Evolutionary conservation across 1,140 invertebrate species (phyloP), one percentile per base, ranked within the genome.

Genomic region (Gryon sp.): DNA sequence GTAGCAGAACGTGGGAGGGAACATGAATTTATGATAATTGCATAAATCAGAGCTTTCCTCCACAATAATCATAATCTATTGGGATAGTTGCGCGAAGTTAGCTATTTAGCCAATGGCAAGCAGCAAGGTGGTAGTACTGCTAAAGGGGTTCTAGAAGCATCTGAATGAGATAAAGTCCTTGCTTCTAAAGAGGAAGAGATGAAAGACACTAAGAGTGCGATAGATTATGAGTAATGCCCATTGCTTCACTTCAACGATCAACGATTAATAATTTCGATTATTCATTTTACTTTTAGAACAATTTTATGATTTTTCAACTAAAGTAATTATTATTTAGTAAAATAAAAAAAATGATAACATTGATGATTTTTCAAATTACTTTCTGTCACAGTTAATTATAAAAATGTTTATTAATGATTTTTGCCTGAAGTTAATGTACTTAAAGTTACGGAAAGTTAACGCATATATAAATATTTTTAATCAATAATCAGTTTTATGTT

Each of bases 41-140:
- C 86, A 88, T 88, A 88, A 88, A 88, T 87, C 86, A 87, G 83
- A 86, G 86, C 86, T 87, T 88, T 87, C 86, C 86, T 88, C 83
- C 84, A 87, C 86, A 88, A 88, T 87, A 87, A 88, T 88, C 86
- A 86, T 88, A 88, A 88, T 87, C 86, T 88, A 88, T 88, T 86
- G 85, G 84, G 87, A 88, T 88, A 88, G 87, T 87, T 88, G 85
- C 79, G 76, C 82, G 76, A 87, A 88, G 86, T 88, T 87, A 86
- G 87, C 86, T 88, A 87, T 88, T 88, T 88, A 88, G 84, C 87
- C 84, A 80, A 83, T 81, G 86, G 86, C 82, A 80, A 83, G 81
- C 72, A 79, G 78, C 76, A 66, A 59, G 59, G 76, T 69, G 78
- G 66, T 82, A 79, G 75, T 78, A 69, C 70, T 45, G 70, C 76